Conservation (phyloP, 2,797 vertebrate species). For the Enoplosus armatus region DNA sequence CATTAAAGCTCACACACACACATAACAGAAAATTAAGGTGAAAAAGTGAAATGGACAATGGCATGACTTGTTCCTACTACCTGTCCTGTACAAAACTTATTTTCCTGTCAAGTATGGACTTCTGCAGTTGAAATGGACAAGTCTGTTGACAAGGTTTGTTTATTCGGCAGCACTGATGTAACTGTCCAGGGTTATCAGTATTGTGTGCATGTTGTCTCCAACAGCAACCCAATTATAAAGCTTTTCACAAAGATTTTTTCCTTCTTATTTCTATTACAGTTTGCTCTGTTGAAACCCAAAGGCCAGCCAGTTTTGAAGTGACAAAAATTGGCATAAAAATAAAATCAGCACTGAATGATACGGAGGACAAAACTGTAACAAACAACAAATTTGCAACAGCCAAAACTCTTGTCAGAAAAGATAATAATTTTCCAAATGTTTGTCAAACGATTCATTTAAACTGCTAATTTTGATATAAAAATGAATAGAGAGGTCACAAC, state of each 20-base stretch:
- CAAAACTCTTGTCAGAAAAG: too few species aligned
- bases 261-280: not conserved
- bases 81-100: not conserved
- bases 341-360: not conserved
- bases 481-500: too few species aligned
- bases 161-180: not conserved
- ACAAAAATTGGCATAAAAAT: not conserved
- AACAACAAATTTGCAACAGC: too few species aligned
- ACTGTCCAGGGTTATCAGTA: not conserved
- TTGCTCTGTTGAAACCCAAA: not conserved
- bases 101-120: not conserved
- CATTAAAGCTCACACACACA: not conserved
- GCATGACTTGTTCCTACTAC: not conserved
- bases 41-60: not conserved
- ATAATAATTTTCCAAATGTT: too few species aligned
- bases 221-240: constrained; percentile 12
- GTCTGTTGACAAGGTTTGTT: not conserved
- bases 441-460: too few species aligned
- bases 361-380: not conserved
- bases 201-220: not conserved
- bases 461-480: too few species aligned
- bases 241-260: not conserved
- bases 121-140: not conserved
- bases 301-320: not conserved
- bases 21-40: not conserved